Base-by-base conservation (phyloP, 2,113 vertebrate species). In the Sphyrna mokarran region DNA sequence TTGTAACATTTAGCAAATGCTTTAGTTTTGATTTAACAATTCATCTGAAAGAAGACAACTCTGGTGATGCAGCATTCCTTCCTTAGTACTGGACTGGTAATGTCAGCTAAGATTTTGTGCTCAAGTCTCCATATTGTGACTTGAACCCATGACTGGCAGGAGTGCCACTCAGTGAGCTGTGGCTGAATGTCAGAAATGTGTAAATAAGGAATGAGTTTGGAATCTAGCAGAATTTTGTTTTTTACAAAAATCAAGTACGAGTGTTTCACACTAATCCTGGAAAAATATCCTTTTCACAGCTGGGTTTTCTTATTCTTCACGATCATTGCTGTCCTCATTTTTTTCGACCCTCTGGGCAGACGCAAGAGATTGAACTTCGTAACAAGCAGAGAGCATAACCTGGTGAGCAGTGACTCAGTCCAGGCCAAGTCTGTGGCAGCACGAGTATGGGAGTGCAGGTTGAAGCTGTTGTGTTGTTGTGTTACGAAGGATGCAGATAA, bases 331-430 rank as follows among this genome's bases (percentile, higher is more conserved):
- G 97, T 99, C 11, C 0, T 99, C 13, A 96, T 99, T 0, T 98
- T 99, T 96, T 99, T 99, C 58, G 99, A 99, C 96, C 99, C 99
- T 0, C 97, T 99, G 1, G 99, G 99, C 1, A 98, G 97, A 13
- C 98, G 97, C 22, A 97, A 96, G 70, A 96, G 97, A 0, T 96
- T 96, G 18, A 96, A 96, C 0, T 22, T 97, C 0, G 10, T 95
- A 0, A 43, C 95, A 0, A 96, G 94, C 0, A 66, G 97, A 87
- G 96, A 80, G 0, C 97, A 97, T 95, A 97, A 98, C 97, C 95
- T 98, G 97, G 97, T 99, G 96, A 98, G 98, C 97, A 98, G 96
- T 7, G 98, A 98, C 68, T 98, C 98, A 0, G 97, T 96, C 85
- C 99, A 99, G 97, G 97, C 99, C 63, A 98, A 97, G 97, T 98